Conservation (phyloP, 2,797 vertebrate species). For the Pyrrhura leucotis region DNA sequence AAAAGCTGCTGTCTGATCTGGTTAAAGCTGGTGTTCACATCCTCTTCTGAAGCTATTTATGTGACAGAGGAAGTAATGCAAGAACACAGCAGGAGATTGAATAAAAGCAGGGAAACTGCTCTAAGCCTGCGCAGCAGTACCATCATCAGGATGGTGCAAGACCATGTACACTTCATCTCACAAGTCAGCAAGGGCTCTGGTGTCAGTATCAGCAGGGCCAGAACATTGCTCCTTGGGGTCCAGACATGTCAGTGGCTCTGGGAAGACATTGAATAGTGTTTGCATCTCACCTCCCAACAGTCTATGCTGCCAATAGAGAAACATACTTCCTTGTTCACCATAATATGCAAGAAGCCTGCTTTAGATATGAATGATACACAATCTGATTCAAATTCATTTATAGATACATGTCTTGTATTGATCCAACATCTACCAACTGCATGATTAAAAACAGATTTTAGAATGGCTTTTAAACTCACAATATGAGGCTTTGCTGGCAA, state of each 20-base stretch:
- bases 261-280: not conserved
- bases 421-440: not conserved
- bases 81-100: not conserved
- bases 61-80: not conserved
- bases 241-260: not conserved
- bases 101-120: not conserved
- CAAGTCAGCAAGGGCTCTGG: not conserved
- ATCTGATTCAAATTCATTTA: not conserved
- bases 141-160: not conserved
- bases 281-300: not conserved
- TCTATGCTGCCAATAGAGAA: not conserved
- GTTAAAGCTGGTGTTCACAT: not conserved
- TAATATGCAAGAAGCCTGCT: not conserved
- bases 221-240: not conserved
- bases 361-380: not conserved
- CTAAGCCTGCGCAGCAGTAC: not conserved
- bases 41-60: not conserved
- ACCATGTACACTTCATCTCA: not conserved
- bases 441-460: not conserved
- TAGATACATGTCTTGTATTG: not conserved
- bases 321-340: not conserved
- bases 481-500: not conserved
- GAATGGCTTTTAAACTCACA: not conserved
- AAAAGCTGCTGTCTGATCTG: not conserved
- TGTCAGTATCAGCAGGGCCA: not conserved